phyloP scores from a whole-genome alignment of 2,797 vertebrate species.

The Tympanoctomys barrerae region DNA sequence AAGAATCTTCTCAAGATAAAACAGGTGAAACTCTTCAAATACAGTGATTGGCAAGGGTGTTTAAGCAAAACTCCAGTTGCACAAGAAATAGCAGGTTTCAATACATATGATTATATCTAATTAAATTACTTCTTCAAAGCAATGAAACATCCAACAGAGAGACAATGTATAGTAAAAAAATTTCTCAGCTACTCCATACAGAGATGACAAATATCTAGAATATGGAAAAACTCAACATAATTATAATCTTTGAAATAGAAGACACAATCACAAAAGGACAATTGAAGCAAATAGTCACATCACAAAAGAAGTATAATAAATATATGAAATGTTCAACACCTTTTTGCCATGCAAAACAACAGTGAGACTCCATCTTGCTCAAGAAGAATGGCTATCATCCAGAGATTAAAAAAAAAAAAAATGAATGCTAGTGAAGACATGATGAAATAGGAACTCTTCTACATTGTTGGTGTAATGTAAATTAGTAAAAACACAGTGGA shows the following conservation, averaged over 20 bases:
- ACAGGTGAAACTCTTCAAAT: background rate
- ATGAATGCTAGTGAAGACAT: background rate
- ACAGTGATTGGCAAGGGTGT: background rate
- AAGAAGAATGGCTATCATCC: background rate
- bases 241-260: background rate
- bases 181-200: background rate
- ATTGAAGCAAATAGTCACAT: background rate
- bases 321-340: background rate
- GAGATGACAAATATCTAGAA: background rate
- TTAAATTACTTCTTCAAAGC: background rate
- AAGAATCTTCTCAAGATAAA: background rate
- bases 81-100: background rate
- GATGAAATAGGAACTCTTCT: background rate
- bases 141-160: background rate
- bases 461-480: background rate
- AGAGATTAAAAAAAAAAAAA: background rate
- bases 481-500: background rate
- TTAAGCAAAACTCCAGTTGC: background rate
- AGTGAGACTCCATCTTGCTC: background rate
- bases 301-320: background rate
- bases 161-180: background rate
- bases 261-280: background rate
- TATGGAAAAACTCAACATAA: background rate
- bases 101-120: background rate
- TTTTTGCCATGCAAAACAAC: background rate